Evolutionary conservation across 2,797 vertebrate genomes (phyloP).

Genomic region (Bradypodion pumilum): DNA sequence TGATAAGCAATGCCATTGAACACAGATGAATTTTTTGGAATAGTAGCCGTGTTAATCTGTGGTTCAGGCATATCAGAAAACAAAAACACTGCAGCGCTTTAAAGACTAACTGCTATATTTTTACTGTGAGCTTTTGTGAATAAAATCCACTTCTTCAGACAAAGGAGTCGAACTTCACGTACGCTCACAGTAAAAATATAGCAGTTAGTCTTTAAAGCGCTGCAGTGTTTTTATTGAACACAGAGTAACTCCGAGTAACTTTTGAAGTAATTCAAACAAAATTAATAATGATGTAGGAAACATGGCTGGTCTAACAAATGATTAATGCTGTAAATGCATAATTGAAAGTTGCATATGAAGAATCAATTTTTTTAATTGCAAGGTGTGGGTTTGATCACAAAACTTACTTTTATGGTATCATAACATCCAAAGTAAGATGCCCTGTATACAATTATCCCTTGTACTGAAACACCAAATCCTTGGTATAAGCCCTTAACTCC

Average conservation of each 20-base stretch:
- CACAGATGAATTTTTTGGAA: too few relatives aligned
- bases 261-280: not conserved
- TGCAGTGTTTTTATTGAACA: too few relatives aligned
- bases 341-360: not conserved
- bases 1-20: not conserved
- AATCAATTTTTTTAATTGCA: not conserved
- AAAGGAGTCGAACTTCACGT: too few relatives aligned
- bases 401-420: constrained; percentile 65
- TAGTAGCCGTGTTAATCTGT: too few relatives aligned
- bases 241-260: not conserved
- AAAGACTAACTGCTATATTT: too few relatives aligned
- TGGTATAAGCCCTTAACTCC: constrained; percentile 60
- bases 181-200: too few relatives aligned
- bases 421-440: constrained; percentile 68
- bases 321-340: not conserved
- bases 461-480: constrained; percentile 63
- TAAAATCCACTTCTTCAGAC: too few relatives aligned
- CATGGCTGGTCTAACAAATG: not conserved
- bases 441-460: constrained; percentile 63
- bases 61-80: too few relatives aligned
- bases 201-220: too few relatives aligned
- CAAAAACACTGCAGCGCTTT: too few relatives aligned
- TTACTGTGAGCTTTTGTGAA: too few relatives aligned
- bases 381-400: constrained; percentile 16
- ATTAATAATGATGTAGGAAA: not conserved